Evolutionary conservation across 1,140 invertebrate genomes (phyloP), one percentile per base, ranked within the genome.

Genomic region (Drosophila ambigua): DNA sequence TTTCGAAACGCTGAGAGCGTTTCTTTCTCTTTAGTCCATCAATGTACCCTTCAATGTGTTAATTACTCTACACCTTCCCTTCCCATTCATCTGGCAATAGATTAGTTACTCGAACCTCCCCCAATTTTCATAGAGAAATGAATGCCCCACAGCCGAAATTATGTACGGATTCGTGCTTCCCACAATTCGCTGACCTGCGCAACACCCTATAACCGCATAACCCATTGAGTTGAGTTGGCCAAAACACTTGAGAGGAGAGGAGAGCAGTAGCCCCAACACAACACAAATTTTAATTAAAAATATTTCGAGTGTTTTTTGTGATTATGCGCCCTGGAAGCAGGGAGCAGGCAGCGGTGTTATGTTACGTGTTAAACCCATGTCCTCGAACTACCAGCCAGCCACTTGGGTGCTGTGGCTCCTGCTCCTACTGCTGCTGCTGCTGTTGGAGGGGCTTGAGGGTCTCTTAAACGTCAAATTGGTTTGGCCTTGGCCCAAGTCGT

Each of bases 281-380:
- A 78, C 74, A 72, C 78, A 76, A 88, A 82, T 88, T 87, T 87
- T 88, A 87, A 87, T 87, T 87, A 87, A 76, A 88, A 68, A 88
- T 85, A 71, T 80, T 82, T 85, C 63, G 66, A 78, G 71, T 61
- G 63, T 67, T 74, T 73, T 80, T 87, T 62, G 55, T 77, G 68
- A 71, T 85, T 72, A 67, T 67, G 69, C 79, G 72, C 65, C 57
- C 62, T 48, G 49, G 67, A 49, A 24, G 60, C 26, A 55, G 66
- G 11, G 11, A 26, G 66, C 55, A 55, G 66, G 11, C 15, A 26
- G 66, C 55, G 49, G 57, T 68, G 35, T 39, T 39, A 39, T 39
- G 4, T 39, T 39, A 39, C 35, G 35, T 39, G 35, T 39, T 13
- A 4, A 39, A 43, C 48, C 69, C 74, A 63, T 54, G 61, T 85